A percentile compares a stretch with the other conserved stretches of the same genome.
Conservation (phyloP, 2,888 invertebrate species). For the Andrena dorsata region DNA sequence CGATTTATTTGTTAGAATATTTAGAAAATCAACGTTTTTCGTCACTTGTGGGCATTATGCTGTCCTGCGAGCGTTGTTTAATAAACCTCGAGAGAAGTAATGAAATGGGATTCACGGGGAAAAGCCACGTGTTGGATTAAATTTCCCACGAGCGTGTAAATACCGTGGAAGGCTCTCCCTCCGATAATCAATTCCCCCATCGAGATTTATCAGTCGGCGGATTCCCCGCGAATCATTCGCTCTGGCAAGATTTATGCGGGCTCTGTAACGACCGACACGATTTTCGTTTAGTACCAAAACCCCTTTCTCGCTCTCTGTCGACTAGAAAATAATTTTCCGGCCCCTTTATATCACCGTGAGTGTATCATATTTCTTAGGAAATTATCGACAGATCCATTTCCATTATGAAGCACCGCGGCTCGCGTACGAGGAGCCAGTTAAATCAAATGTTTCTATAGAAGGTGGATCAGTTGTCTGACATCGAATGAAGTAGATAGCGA, state of each 20-base stretch:
- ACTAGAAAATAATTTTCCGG: constrained; percentile 56
- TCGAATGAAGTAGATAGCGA: background rate
- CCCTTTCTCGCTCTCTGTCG: constrained; percentile 12
- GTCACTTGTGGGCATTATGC: background rate
- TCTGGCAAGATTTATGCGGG: constrained; percentile 63
- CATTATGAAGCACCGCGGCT: constrained; percentile 30
- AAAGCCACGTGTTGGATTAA: background rate
- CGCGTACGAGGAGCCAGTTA: constrained; percentile 2
- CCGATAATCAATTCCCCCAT: constrained; percentile 66
- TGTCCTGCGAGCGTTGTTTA: background rate
- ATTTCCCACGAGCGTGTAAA: constrained; percentile 7
- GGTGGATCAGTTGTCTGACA: background rate
- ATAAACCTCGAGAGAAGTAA: background rate
- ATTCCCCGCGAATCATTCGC: constrained; percentile 58
- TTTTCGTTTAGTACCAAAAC: constrained; percentile 38
- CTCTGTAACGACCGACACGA: constrained; percentile 37
- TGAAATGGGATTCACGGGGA: background rate
- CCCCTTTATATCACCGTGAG: constrained; percentile 40
- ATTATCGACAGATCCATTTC: constrained; percentile 54
- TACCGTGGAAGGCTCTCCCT: constrained; percentile 35
- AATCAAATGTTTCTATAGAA: constrained; percentile 21
- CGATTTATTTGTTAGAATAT: too few relatives aligned
- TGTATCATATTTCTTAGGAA: constrained; percentile 42
- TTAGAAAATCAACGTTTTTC: too few relatives aligned
- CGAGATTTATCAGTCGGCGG: constrained; percentile 64